phyloP scores from a whole-genome alignment of 2,113 vertebrate genomes.

The Nerophis lumbriciformis region DNA sequence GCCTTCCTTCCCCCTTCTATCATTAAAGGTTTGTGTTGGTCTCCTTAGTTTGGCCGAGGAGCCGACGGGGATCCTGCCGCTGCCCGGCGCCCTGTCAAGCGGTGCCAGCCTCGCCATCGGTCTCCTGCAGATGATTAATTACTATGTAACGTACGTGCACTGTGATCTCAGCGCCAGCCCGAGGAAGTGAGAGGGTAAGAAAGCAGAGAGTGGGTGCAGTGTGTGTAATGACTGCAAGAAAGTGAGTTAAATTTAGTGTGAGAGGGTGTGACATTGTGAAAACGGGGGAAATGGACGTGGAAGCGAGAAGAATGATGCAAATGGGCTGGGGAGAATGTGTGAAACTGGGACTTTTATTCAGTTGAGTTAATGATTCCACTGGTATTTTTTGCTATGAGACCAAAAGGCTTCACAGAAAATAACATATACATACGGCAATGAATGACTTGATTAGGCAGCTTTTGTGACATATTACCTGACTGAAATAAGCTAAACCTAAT shows the following conservation, averaged over 20 bases:
- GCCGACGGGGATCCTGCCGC: constrained; percentile 59
- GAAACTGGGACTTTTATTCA: background rate
- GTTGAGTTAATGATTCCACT: too few species aligned
- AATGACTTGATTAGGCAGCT: too few species aligned
- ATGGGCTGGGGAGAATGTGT: constrained; percentile 1
- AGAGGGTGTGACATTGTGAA: constrained; percentile 27
- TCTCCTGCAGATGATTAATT: constrained; percentile 81
- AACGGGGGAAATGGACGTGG: constrained; percentile 15
- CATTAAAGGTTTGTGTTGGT: constrained; percentile 16
- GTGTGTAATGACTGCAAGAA: constrained; percentile 24
- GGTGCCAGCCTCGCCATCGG: constrained; percentile 71
- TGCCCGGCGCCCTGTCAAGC: constrained; percentile 56
- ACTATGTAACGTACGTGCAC: constrained; percentile 71
- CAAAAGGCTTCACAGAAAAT: too few species aligned
- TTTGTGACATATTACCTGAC: too few species aligned
- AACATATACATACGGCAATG: too few species aligned
- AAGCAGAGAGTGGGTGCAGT: constrained; percentile 11
- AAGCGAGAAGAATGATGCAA: constrained; percentile 16
- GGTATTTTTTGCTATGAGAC: too few species aligned
- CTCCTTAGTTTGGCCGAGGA: constrained; percentile 43
- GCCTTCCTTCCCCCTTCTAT: constrained; percentile 1
- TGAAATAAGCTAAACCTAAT: too few species aligned
- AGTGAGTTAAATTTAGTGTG: constrained; percentile 47
- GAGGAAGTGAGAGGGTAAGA: constrained; percentile 61
- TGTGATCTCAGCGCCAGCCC: constrained; percentile 69